phyloP scores from a whole-genome alignment of 2,113 vertebrate genomes.

The Crotalus viridis region DNA sequence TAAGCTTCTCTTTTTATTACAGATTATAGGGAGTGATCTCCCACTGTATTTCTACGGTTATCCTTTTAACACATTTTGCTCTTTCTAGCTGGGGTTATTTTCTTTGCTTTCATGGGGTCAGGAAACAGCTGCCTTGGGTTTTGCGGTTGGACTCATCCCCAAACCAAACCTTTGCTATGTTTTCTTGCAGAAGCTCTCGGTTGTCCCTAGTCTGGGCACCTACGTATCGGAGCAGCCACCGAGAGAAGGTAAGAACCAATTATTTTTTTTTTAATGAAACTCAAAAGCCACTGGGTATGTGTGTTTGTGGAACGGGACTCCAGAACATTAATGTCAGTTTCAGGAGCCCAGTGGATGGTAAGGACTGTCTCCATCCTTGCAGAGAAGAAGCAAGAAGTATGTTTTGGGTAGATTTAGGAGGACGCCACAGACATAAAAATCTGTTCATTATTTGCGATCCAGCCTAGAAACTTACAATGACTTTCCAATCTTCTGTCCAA shows the following conservation, averaged over 20 bases:
- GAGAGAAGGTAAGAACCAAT: not conserved
- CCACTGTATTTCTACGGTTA: slow-evolving; percentile 35
- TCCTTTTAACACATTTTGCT: slow-evolving; percentile 47
- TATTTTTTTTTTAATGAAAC: not conserved
- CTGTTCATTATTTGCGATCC: accelerated
- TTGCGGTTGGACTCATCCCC: not conserved
- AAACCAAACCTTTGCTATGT: slow-evolving; percentile 27
- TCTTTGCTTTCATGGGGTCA: slow-evolving; percentile 13
- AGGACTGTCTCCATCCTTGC: not conserved
- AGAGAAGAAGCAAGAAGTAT: not conserved
- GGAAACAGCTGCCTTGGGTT: not conserved
- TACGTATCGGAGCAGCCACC: not conserved
- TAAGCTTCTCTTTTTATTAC: slow-evolving; percentile 45
- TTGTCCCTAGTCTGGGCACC: not conserved
- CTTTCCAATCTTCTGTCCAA: not conserved
- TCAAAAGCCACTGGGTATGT: not conserved
- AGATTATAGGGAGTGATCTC: slow-evolving; percentile 36
- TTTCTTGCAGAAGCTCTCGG: slow-evolving; percentile 1
- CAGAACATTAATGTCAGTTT: not conserved
- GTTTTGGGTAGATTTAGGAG: not conserved
- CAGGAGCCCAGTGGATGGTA: not conserved
- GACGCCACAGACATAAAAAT: not conserved
- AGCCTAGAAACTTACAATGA: too few species aligned
- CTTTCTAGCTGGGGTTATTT: slow-evolving; percentile 35
- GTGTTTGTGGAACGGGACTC: too few species aligned